phyloP scores from a whole-genome alignment of 2,888 invertebrate genomes.

The Lobophora halterata region DNA sequence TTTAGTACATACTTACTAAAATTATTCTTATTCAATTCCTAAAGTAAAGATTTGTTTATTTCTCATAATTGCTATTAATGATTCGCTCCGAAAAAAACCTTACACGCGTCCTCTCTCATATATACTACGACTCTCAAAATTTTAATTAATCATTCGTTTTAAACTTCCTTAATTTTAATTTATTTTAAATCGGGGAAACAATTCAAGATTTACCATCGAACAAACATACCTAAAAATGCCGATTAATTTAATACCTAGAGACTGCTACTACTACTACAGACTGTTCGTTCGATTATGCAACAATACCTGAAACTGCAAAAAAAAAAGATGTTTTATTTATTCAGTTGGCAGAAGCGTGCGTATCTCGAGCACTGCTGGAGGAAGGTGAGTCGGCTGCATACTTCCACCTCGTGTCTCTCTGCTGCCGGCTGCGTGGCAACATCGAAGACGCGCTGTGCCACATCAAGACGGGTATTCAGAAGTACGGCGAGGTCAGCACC shows the following conservation, averaged over 20 bases:
- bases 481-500: constrained; percentile 57
- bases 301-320: not conserved
- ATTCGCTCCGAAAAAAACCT: too few species aligned
- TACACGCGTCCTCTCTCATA: too few species aligned
- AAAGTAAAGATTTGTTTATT: too few species aligned
- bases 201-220: too few species aligned
- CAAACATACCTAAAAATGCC: too few species aligned
- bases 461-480: constrained; percentile 44
- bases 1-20: too few species aligned
- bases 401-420: constrained; percentile 57
- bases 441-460: constrained; percentile 56
- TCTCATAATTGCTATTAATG: too few species aligned
- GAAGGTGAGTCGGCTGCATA: constrained; percentile 52
- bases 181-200: too few species aligned
- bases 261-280: not conserved
- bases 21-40: too few species aligned
- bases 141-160: too few species aligned
- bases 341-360: constrained; percentile 64
- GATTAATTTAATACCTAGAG: not conserved
- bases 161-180: too few species aligned
- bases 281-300: not conserved
- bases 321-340: constrained; percentile 1
- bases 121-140: too few species aligned
- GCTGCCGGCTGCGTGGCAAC: constrained; percentile 58
- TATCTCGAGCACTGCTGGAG: constrained; percentile 49